Percentiles rank a stretch among this genome's conserved stretches.
phyloP scores from a whole-genome alignment of 2,113 vertebrate species.

The Tetraodon nigroviridis region DNA sequence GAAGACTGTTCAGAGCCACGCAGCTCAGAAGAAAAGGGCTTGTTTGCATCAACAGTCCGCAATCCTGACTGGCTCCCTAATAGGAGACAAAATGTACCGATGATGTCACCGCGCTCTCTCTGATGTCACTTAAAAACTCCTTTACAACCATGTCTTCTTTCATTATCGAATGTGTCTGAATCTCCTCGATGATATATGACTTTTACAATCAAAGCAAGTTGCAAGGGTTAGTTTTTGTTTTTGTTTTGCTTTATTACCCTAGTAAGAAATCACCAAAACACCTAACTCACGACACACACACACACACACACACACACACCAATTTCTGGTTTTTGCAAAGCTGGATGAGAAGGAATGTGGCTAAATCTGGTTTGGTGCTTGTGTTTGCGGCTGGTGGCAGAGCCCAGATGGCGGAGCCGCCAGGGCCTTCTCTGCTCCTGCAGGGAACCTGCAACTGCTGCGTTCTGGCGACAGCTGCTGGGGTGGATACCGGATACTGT shows the following conservation, averaged over 20 bases:
- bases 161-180: slow-evolving; percentile 38
- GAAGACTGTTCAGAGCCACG: too few species aligned
- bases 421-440: slow-evolving; percentile 23
- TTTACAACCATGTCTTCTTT: slow-evolving; percentile 53
- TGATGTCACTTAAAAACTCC: slow-evolving; percentile 41
- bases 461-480: slow-evolving; percentile 48
- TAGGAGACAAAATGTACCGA: neutral
- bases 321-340: slow-evolving; percentile 30
- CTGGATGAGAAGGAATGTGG: slow-evolving; percentile 16
- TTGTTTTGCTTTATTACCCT: slow-evolving; percentile 1
- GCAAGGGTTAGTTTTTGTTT: slow-evolving; percentile 27
- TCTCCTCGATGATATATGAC: slow-evolving; percentile 24
- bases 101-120: slow-evolving; percentile 5
- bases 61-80: neutral
- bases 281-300: neutral
- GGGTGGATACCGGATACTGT: slow-evolving; percentile 4
- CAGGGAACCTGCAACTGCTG: slow-evolving; percentile 40
- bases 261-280: slow-evolving; percentile 1
- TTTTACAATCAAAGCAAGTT: slow-evolving; percentile 25
- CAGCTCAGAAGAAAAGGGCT: too few species aligned
- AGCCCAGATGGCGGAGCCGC: slow-evolving; percentile 45
- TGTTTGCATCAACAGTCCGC: too few species aligned
- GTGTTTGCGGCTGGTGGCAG: slow-evolving; percentile 26
- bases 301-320: neutral
- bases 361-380: slow-evolving; percentile 11